phyloP scores from a whole-genome alignment of 2,113 vertebrate genomes.

The Nothobranchius kuhntae region DNA sequence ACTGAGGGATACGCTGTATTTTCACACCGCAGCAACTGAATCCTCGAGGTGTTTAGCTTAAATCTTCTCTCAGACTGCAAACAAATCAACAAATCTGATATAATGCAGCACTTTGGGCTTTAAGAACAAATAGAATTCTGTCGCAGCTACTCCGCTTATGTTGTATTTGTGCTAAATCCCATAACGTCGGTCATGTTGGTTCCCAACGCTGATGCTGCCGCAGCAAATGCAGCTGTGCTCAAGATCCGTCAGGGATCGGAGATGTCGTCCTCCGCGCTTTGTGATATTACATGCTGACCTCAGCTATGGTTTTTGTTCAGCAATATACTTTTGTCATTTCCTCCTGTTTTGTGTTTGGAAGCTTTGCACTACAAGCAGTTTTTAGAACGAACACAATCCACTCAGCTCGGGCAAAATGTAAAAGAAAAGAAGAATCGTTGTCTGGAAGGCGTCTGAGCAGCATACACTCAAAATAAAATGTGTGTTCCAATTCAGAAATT shows the following conservation, averaged over 20 bases:
- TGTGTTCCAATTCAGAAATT: too few relatives aligned
- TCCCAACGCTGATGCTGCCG: constrained; percentile 48
- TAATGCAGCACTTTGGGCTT: not conserved
- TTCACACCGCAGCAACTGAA: not conserved
- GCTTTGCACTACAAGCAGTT: not conserved
- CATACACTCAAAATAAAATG: too few relatives aligned
- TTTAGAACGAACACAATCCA: not conserved
- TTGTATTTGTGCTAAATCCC: constrained; percentile 2
- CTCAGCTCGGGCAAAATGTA: not conserved
- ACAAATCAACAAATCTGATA: constrained; percentile 5
- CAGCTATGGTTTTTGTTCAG: constrained; percentile 23
- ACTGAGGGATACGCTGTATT: constrained; percentile 20
- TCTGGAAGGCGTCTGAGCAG: too few relatives aligned
- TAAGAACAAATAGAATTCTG: not conserved
- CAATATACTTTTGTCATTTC: not conserved
- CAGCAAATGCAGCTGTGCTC: constrained; percentile 53
- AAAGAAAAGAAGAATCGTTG: not conserved
- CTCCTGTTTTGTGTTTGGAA: not conserved
- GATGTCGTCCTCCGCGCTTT: constrained; percentile 25
- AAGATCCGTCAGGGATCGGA: constrained; percentile 47
- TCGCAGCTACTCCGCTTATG: not conserved
- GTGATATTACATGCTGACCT: constrained; percentile 36
- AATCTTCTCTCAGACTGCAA: constrained; percentile 9
- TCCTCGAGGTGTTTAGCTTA: not conserved
- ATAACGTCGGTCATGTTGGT: constrained; percentile 18